Evolutionary conservation across 1,140 invertebrate genomes (phyloP), one percentile per base, ranked within the genome.

Genomic region (Zaprionus taronus): DNA sequence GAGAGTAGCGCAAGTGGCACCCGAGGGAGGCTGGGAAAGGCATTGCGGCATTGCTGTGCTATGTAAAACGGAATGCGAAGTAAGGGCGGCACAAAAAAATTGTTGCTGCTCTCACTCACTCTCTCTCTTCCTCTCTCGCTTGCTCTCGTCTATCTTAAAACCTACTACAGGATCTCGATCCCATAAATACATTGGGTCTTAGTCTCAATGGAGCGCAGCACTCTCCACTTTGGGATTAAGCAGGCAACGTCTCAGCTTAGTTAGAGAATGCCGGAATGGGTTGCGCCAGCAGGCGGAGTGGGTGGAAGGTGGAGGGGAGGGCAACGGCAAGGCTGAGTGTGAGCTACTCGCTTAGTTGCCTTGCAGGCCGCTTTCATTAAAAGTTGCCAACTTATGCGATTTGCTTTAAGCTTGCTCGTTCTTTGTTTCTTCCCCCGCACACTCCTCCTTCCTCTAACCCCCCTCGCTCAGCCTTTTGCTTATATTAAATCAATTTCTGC

Each of bases 371-470:
- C 57, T 64, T 79, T 87, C 81, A 87, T 87, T 87, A 84, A 81
- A 85, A 85, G 82, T 79, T 79, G 28, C 74, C 81, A 85, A 89
- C 83, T 86, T 87, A 83, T 72, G 84, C 84, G 84, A 87, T 87
- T 89, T 87, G 62, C 69, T 83, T 79, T 84, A 87, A 87, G 85
- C 84, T 69, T 17, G 47, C 58, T 28, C n/a, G 53, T 70, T 55
- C 44, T 57, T 36, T 51, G 47, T 22, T 38, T 36, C 57, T 41
- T 14, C 17, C 4, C 38, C 24, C 22, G 20, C 11, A 36, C 20
- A 6, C 20, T 11, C 11, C 5, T 9, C 12, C 17, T 20, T 20
- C 38, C 47, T 20, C 1, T 7, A 1, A 1, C 4, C 26, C 12
- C n/a, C 36, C 14, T 17, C 12, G 11, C 14, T 26, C 12, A 6